Base-by-base conservation (phyloP, 2,797 vertebrate species). In the Helostoma temminkii region DNA sequence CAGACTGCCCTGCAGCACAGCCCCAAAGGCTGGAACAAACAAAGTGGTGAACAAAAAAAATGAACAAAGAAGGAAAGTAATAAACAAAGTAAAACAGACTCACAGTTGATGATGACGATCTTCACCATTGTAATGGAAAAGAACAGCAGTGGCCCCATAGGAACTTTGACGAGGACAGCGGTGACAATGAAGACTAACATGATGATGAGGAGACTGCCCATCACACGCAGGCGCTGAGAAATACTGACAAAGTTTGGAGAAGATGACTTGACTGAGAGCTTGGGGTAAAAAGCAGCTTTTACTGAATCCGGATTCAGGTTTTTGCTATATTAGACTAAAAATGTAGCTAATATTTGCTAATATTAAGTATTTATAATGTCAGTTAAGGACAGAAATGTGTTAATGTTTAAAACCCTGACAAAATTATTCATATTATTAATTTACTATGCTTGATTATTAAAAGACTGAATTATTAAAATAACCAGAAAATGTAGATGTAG, bases 101-200 rank as follows among this genome's bases (percentile, higher is more conserved):
- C 88, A 96, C 96, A 95, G 85, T 95, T 96, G 74, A 96, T 96
- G 84, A 96, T 93, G 91, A 95, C 87, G 41, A 96, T 93, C 4
- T 92, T 95, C 15, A 93, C 81, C 95, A 96, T 94, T 56, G 95
- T 96, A 50, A 95, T 9, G 15, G 76, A 80, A 76, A 96, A 96
- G 78, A 96, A 96, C 4, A 74, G 61, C 5, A 83, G 72, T 0
- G 91, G 92, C 12, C 85, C 84, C 87, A 96, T 45, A 16, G 85
- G 59, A 67, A 95, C 79, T 68, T 92, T 94, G 57, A 96, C 96
- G 10, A 96, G 61, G 7, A 71, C 25, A 0, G 94, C 92, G 0
- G 96, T 96, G 64, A 94, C 47, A 30, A 88, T 52, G 58, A 96
- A 96, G 65, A 96, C 89, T 0, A 91, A 21, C 59, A 96, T 87